These are phyloP conservation scores for Pseudococcus viburni DNA, from an alignment of 2,888 invertebrate genomes.

Conservation along the genomic window DNA sequence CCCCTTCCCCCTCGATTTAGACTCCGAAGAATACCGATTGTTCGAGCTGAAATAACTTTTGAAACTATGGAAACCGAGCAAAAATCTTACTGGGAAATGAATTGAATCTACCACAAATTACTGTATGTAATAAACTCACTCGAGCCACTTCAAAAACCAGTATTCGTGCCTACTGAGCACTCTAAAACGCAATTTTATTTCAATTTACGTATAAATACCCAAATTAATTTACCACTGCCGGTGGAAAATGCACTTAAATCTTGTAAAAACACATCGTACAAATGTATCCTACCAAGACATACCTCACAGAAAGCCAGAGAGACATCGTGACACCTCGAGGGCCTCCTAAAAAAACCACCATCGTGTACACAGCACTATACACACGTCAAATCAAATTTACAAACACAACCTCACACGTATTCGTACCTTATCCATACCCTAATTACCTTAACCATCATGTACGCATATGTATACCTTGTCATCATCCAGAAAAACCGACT, in stretches of 20 bases:
- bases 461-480: background rate
- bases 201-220: background rate
- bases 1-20: too few species aligned
- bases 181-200: background rate
- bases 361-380: background rate
- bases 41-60: too few species aligned
- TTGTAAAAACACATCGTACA: background rate
- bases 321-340: slow-evolving; percentile 17
- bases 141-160: too few species aligned
- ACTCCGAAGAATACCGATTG: too few species aligned
- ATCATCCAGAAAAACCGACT: background rate
- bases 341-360: background rate
- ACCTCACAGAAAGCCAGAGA: background rate
- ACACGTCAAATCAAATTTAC: background rate
- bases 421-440: background rate
- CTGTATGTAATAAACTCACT: too few species aligned
- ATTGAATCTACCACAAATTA: too few species aligned
- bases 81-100: too few species aligned
- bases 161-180: too few species aligned
- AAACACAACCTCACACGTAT: background rate
- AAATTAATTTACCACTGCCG: background rate
- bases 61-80: too few species aligned
- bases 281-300: background rate
- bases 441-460: slow-evolving; percentile 15
- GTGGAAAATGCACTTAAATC: background rate